Percentiles rank a stretch among this genome's conserved stretches.
Conservation (phyloP, 2,113 vertebrate genomes). For the Bubo scandiacus region DNA sequence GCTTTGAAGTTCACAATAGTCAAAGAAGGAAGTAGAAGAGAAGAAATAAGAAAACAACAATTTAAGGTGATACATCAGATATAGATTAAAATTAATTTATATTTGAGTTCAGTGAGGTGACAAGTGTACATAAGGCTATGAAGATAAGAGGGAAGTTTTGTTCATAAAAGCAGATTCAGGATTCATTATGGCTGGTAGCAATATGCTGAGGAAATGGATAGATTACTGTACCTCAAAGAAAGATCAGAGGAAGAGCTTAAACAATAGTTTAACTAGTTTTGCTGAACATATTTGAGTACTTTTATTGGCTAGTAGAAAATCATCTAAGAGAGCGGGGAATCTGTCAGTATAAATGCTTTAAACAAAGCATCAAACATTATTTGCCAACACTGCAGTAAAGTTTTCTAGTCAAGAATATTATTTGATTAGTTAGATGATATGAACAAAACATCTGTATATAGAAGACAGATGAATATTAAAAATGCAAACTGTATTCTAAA, state of each 20-base stretch:
- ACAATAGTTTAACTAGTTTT: background rate
- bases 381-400: background rate
- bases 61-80: background rate
- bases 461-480: background rate
- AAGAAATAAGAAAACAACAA: background rate
- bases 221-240: background rate
- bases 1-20: background rate
- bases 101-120: background rate
- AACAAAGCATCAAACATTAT: background rate
- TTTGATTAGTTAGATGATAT: background rate
- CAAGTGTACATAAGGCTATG: background rate
- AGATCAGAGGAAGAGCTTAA: background rate
- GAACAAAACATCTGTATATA: background rate
- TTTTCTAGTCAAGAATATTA: background rate
- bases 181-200: background rate
- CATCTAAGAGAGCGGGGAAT: background rate
- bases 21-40: background rate
- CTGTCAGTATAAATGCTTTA: background rate
- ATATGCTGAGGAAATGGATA: background rate
- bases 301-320: background rate
- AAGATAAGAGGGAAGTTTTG: background rate
- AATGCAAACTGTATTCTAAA: background rate
- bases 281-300: background rate
- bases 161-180: background rate
- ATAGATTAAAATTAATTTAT: background rate